Evolutionary conservation across 2,888 invertebrate species (phyloP).

Genomic region (Pseudococcus jackbeardsleyi): DNA sequence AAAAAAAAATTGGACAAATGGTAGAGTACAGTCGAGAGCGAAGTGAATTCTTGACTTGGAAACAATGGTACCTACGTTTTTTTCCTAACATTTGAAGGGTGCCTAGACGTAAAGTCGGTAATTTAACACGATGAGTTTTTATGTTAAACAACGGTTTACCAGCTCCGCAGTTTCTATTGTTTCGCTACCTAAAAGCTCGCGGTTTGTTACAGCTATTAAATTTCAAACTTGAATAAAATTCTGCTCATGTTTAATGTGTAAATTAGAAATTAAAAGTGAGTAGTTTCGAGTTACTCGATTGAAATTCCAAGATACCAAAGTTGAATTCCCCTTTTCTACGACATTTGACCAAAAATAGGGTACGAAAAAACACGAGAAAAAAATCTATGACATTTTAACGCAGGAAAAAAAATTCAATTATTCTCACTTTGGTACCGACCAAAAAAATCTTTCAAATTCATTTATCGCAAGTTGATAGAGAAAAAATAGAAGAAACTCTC

Average conservation of each 20-base stretch:
- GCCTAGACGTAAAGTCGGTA: not conserved
- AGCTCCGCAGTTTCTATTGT: not conserved
- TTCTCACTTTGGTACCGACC: not conserved
- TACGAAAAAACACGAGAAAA: not conserved
- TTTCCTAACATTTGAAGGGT: conserved; percentile 16
- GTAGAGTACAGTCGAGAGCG: not conserved
- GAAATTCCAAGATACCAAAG: not conserved
- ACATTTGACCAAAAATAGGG: not conserved
- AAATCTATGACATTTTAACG: not conserved
- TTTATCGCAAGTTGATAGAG: not conserved
- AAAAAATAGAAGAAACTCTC: not conserved
- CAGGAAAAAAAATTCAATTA: not conserved
- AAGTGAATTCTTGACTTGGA: conserved; percentile 33
- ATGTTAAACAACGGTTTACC: conserved; percentile 9
- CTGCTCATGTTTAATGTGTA: not conserved
- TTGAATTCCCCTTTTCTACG: not conserved
- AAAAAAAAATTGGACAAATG: conserved; percentile 14
- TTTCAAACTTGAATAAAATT: conserved; percentile 30
- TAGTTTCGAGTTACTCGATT: not conserved
- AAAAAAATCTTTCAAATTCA: conserved; percentile 1
- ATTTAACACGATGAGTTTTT: conserved; percentile 33
- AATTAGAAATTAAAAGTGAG: conserved; percentile 15
- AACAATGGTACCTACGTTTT: too few species aligned
- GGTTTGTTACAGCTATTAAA: conserved; percentile 33
- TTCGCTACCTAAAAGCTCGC: not conserved